Percentiles rank a stretch among this genome's conserved stretches.
phyloP scores from a whole-genome alignment of 2,888 invertebrate genomes.

The Drosophila histrio region DNA sequence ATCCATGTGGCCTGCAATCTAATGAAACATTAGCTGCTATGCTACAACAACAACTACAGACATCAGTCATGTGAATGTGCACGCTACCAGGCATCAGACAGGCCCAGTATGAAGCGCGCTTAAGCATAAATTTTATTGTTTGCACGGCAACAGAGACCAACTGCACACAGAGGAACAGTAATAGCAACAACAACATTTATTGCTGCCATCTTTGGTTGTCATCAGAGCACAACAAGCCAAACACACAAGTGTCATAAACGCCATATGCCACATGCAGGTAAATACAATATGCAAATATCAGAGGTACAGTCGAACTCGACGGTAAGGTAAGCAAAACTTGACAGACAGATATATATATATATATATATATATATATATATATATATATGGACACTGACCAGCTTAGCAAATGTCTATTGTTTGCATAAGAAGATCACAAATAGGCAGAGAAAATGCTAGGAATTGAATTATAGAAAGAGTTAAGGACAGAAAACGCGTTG shows the following conservation, averaged over 20 bases:
- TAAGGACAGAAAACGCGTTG: background rate
- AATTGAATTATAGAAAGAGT: background rate
- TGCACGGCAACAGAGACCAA: slow-evolving; percentile 25
- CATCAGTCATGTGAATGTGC: slow-evolving; percentile 26
- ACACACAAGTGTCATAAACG: slow-evolving; percentile 36
- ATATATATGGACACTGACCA: too few relatives aligned
- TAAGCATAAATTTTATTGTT: slow-evolving; percentile 57
- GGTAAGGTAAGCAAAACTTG: background rate
- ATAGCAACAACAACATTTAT: slow-evolving; percentile 9
- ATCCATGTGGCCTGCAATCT: slow-evolving; percentile 36
- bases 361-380: background rate
- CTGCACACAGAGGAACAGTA: slow-evolving; percentile 7
- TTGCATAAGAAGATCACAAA: background rate
- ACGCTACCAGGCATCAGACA: slow-evolving; percentile 8
- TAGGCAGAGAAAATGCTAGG: background rate
- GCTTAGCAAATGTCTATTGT: slow-evolving; percentile 16
- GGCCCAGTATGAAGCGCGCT: slow-evolving; percentile 25
- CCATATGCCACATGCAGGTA: slow-evolving; percentile 17
- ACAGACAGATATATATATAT: background rate
- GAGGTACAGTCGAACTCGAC: slow-evolving; percentile 11
- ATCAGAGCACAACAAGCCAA: slow-evolving; percentile 8
- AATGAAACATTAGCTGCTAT: slow-evolving; percentile 62
- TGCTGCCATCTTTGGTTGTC: slow-evolving; percentile 28
- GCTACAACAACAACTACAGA: slow-evolving; percentile 30
- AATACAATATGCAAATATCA: slow-evolving; percentile 25